These are phyloP conservation scores for Onthophagus sagittarius DNA, from an alignment of 2,888 invertebrate genomes.

Conservation along the genomic window DNA sequence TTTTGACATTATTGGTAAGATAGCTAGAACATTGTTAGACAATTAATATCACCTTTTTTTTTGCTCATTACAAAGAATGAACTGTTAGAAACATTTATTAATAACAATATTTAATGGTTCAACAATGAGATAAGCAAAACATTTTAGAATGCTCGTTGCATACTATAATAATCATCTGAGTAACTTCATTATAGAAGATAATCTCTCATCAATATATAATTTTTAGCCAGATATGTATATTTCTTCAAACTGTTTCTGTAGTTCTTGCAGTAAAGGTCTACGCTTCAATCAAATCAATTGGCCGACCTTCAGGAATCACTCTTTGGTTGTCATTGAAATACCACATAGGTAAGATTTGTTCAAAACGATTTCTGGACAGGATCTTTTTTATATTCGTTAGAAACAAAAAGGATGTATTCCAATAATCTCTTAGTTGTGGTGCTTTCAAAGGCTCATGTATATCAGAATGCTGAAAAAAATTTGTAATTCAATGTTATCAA, in stretches of 20 bases:
- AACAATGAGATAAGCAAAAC: no score
- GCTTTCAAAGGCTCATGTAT: not conserved
- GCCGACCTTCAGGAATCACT: not conserved
- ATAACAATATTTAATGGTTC: no score
- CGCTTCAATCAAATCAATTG: conserved; percentile 25
- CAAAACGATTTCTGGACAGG: not conserved
- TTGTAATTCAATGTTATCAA: not conserved
- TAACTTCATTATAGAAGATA: no score
- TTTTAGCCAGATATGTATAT: conserved; percentile 23
- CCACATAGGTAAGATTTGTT: conserved; percentile 13
- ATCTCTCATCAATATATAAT: conserved; percentile 31
- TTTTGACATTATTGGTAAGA: no score
- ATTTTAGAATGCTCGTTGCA: no score
- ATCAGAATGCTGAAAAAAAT: not conserved
- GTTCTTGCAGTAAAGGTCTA: conserved; percentile 7
- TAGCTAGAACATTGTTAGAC: no score
- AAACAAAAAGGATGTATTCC: no score
- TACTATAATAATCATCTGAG: no score
- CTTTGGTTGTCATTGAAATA: conserved; percentile 23
- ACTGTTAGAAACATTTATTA: no score
- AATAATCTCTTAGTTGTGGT: not conserved
- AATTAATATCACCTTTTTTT: no score
- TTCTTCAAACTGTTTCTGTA: not conserved
- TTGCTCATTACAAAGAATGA: no score
- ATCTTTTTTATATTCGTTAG: no score